Percentiles rank a stretch among this genome's conserved stretches.
Conservation (phyloP, 2,113 vertebrate species). For the Peromyscus maniculatus region DNA sequence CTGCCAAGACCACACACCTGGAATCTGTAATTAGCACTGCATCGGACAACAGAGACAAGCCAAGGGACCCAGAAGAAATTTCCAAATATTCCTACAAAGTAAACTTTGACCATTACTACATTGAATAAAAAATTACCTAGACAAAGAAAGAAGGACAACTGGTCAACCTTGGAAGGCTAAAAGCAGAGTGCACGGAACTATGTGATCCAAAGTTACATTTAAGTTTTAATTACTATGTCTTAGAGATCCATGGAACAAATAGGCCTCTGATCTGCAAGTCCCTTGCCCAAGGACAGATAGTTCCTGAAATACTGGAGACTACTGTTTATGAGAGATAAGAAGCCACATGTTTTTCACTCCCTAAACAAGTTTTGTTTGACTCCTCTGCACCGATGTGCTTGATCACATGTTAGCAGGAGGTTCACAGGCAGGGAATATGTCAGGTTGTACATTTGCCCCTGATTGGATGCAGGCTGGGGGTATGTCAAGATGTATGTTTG, state of each 20-base stretch:
- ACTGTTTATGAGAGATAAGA: background rate
- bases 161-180: background rate
- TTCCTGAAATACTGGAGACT: background rate
- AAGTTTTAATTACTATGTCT: background rate
- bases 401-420: background rate
- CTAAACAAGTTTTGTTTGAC: background rate
- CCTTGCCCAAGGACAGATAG: background rate
- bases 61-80: background rate
- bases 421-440: background rate
- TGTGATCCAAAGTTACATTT: background rate
- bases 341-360: background rate
- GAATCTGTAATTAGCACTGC: constrained; percentile 2
- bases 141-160: background rate
- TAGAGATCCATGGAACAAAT: background rate
- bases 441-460: background rate
- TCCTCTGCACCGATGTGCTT: background rate
- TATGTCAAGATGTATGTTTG: background rate
- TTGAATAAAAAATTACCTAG: background rate
- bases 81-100: background rate
- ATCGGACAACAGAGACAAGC: background rate
- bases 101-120: background rate
- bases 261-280: background rate
- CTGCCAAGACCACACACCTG: background rate
- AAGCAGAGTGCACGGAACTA: background rate
- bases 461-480: background rate